A percentile compares a stretch with the other conserved stretches of the same genome.
Evolutionary conservation across 1,140 invertebrate species (phyloP).

Genomic region (Megalonaias nervosa): DNA sequence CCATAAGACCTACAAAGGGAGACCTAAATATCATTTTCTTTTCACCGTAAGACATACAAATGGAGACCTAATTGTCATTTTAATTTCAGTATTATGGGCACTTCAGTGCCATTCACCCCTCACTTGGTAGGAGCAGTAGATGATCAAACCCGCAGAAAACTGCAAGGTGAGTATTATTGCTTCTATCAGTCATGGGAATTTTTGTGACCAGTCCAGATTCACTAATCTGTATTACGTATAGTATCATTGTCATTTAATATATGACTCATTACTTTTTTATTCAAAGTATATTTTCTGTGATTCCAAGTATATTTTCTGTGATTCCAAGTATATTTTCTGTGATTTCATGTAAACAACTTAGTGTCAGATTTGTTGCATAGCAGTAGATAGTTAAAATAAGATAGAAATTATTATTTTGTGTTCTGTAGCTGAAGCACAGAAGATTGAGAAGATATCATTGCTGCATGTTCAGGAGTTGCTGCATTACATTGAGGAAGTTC

Average conservation of each 20-base stretch:
- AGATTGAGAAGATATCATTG: slow-evolving; percentile 80
- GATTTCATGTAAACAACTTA: no score
- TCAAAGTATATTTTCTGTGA: no score
- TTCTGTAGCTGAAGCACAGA: slow-evolving; percentile 66
- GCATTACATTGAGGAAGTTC: slow-evolving; percentile 87
- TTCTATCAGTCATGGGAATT: no score
- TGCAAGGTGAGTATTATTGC: slow-evolving; percentile 52
- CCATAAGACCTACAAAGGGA: no score
- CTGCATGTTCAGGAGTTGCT: slow-evolving; percentile 85
- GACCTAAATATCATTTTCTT: background rate
- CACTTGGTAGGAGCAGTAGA: slow-evolving; percentile 56
- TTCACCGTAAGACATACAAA: no score
- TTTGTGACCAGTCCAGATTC: no score
- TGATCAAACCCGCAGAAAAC: slow-evolving; percentile 62
- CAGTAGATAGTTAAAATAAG: background rate
- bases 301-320: no score
- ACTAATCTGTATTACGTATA: no score
- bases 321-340: no score
- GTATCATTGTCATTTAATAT: no score
- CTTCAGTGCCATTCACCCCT: slow-evolving; percentile 40
- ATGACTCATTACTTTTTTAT: no score
- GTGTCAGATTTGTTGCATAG: slow-evolving; percentile 15
- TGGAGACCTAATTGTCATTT: background rate
- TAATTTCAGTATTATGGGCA: slow-evolving; percentile 32
- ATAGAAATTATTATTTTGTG: slow-evolving; percentile 14